These are phyloP conservation scores for Esox masquinongy DNA, from an alignment of 2,797 vertebrate species.

Conservation along the genomic window DNA sequence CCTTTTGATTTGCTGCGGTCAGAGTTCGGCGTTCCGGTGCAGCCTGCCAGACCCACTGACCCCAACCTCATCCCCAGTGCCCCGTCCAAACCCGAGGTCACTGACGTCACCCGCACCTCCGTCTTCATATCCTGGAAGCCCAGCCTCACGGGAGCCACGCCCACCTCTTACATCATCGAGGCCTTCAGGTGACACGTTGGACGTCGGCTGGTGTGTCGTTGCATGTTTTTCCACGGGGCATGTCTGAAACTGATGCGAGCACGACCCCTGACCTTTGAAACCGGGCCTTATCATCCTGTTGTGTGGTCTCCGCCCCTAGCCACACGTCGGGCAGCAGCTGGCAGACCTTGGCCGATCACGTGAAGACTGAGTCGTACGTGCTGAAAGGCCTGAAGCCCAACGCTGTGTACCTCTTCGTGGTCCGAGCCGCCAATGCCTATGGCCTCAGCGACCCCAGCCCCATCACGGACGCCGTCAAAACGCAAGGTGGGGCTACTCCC, in stretches of 20 bases:
- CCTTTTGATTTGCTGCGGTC: conserved; percentile 34
- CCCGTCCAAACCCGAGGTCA: conserved; percentile 93
- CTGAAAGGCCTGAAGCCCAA: conserved; percentile 92
- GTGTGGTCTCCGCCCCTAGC: conserved; percentile 65
- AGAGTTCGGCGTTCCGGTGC: conserved; percentile 94
- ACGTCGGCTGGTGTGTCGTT: background rate
- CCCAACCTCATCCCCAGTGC: conserved; percentile 96
- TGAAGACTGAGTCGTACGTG: conserved; percentile 90
- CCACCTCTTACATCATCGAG: conserved; percentile 95
- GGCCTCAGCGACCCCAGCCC: conserved; percentile 97
- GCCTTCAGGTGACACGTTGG: conserved; percentile 86
- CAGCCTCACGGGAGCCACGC: conserved; percentile 94
- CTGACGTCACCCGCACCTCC: conserved; percentile 90
- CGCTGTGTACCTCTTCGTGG: conserved; percentile 96
- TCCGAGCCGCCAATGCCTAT: conserved; percentile 95
- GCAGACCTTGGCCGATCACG: conserved; percentile 96
- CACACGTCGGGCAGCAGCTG: conserved; percentile 97
- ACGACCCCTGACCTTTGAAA: background rate
- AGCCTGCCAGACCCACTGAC: conserved; percentile 93
- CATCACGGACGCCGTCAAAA: conserved; percentile 96
- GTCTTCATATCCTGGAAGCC: conserved; percentile 93
- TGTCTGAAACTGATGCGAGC: background rate
- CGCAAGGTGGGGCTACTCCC: conserved; percentile 81
- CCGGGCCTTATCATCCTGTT: conserved; percentile 3
- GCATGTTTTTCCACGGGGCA: too few species aligned